phyloP scores from a whole-genome alignment of 2,113 vertebrate genomes.

The Grus americana region DNA sequence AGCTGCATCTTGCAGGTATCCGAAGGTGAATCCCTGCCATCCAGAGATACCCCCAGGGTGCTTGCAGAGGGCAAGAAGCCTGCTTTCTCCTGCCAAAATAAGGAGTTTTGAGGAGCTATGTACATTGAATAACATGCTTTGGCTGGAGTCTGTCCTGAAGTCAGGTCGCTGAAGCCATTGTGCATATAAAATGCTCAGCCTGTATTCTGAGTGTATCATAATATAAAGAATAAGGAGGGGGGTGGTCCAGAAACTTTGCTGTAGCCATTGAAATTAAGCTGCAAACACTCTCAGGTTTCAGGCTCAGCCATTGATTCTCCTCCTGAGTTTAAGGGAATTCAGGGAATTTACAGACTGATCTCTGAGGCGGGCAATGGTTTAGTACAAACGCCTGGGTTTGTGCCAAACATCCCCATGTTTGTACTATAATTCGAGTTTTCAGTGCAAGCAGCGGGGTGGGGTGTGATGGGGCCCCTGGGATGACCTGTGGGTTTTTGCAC shows the following conservation, averaged over 20 bases:
- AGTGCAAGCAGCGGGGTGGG: background rate
- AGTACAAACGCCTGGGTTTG: background rate
- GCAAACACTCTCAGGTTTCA: background rate
- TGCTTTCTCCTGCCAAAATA: background rate
- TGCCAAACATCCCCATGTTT: background rate
- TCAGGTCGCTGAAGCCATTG: rapidly evolving
- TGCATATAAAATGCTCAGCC: rapidly evolving
- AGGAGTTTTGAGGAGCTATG: background rate
- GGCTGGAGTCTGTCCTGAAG: background rate
- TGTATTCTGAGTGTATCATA: background rate
- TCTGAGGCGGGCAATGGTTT: background rate
- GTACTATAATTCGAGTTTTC: background rate
- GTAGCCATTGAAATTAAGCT: background rate
- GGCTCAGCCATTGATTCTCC: rapidly evolving
- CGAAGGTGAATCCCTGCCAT: background rate
- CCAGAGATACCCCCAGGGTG: background rate
- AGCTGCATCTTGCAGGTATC: background rate
- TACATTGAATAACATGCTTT: background rate
- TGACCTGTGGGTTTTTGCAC: background rate
- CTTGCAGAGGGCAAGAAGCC: background rate
- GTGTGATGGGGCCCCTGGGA: too few species aligned
- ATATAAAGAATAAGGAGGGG: background rate
- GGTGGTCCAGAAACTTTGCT: background rate
- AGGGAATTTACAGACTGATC: background rate
- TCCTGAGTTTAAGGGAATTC: background rate